Conservation (phyloP, 2,113 vertebrate genomes). For the Nesogale talazaci region DNA sequence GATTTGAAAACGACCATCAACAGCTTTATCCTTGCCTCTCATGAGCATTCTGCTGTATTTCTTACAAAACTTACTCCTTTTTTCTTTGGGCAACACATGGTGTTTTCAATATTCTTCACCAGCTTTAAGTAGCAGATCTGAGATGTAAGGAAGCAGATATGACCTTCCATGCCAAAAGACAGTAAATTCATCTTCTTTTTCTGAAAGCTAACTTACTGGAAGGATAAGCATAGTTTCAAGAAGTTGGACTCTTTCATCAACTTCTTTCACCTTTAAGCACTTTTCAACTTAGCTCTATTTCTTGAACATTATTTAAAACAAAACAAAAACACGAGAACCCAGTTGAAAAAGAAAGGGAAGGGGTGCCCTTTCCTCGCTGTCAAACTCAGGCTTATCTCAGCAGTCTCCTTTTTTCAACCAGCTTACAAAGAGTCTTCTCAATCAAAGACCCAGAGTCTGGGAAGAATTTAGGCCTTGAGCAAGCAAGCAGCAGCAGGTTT, state of each 20-base stretch:
- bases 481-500: constrained; percentile 88
- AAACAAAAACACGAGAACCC: not conserved
- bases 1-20: not conserved
- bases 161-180: not conserved
- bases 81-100: too few species aligned
- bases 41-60: too few species aligned
- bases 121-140: not conserved
- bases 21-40: too few species aligned
- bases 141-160: not conserved
- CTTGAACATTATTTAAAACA: not conserved
- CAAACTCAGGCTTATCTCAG: constrained; percentile 22
- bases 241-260: not conserved
- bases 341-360: not conserved
- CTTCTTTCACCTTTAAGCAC: not conserved
- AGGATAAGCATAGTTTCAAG: not conserved
- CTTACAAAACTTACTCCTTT: too few species aligned
- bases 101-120: too few species aligned
- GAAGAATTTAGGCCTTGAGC: constrained; percentile 87
- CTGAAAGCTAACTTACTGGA: not conserved
- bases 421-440: constrained; percentile 1
- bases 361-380: not conserved
- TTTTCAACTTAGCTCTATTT: not conserved
- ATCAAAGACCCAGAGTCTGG: constrained; percentile 50
- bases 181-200: not conserved
- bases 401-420: constrained; percentile 61